These are phyloP conservation scores for Centropus unirufus DNA, from an alignment of 2,113 vertebrate species.

Conservation along the genomic window DNA sequence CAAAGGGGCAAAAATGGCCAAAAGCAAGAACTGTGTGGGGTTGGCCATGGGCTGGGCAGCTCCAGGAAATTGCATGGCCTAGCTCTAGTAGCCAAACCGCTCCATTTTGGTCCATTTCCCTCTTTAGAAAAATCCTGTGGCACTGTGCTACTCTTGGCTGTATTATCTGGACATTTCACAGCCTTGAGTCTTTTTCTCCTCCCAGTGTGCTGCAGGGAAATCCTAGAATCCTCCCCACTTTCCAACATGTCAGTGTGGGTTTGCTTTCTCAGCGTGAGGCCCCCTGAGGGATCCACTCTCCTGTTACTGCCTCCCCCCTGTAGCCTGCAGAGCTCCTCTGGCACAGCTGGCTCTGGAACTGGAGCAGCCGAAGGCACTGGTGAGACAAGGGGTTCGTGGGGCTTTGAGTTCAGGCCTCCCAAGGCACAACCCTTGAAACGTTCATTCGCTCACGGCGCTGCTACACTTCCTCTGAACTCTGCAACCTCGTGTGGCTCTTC, in stretches of 20 bases:
- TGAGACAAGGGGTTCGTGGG: too few relatives aligned
- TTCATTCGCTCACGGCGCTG: rapidly evolving
- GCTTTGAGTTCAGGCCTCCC: too few relatives aligned
- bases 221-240: neutral
- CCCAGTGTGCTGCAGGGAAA: neutral
- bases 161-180: neutral
- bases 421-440: neutral
- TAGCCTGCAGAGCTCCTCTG: neutral
- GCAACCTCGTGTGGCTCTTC: rapidly evolving
- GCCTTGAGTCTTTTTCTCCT: neutral
- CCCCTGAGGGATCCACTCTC: neutral
- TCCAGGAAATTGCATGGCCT: neutral
- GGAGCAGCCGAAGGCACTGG: neutral
- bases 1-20: neutral
- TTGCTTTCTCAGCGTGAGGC: neutral
- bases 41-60: neutral
- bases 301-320: neutral
- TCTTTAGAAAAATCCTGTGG: neutral
- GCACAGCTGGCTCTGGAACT: rapidly evolving
- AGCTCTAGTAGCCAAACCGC: neutral
- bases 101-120: neutral
- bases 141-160: neutral
- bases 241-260: neutral
- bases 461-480: neutral
- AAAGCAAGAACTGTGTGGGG: rapidly evolving